These are phyloP conservation scores for Erebia epiphron DNA, from an alignment of 2,888 invertebrate genomes.

Conservation along the genomic window DNA sequence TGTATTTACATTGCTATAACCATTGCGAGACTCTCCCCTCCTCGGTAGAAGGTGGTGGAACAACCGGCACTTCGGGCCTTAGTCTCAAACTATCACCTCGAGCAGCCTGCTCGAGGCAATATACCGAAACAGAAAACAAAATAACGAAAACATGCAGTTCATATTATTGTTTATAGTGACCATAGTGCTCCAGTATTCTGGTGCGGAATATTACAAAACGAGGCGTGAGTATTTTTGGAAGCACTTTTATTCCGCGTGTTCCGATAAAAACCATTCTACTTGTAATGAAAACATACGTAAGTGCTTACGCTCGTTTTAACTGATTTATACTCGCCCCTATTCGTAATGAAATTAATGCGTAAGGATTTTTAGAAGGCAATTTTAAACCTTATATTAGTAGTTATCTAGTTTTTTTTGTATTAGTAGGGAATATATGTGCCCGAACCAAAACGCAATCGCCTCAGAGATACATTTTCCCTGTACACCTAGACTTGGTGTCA, in stretches of 20 bases:
- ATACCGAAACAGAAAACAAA: constrained; percentile 42
- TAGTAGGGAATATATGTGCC: no score
- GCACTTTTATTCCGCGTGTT: constrained; percentile 38
- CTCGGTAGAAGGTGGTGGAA: constrained; percentile 53
- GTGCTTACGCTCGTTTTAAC: constrained; percentile 3
- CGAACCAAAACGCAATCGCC: no score
- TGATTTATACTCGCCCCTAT: constrained; percentile 8
- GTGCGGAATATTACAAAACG: constrained; percentile 70
- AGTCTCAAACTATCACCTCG: constrained; percentile 67
- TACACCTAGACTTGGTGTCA: no score
- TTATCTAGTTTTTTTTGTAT: no score
- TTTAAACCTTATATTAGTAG: not conserved
- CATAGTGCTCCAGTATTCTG: constrained; percentile 62
- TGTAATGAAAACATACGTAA: constrained; percentile 11
- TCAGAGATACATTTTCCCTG: no score
- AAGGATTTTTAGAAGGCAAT: not conserved
- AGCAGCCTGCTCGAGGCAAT: constrained; percentile 62
- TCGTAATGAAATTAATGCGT: constrained; percentile 6
- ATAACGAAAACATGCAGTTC: constrained; percentile 57
- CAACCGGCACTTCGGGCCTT: constrained; percentile 57
- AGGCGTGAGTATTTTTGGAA: constrained; percentile 71
- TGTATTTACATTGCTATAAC: constrained; percentile 73
- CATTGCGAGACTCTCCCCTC: constrained; percentile 76
- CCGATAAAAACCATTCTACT: constrained; percentile 28
- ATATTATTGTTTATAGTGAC: constrained; percentile 72